Base-by-base conservation (phyloP, 2,113 vertebrate species). In the Rhegmatorhina hoffmannsi region DNA sequence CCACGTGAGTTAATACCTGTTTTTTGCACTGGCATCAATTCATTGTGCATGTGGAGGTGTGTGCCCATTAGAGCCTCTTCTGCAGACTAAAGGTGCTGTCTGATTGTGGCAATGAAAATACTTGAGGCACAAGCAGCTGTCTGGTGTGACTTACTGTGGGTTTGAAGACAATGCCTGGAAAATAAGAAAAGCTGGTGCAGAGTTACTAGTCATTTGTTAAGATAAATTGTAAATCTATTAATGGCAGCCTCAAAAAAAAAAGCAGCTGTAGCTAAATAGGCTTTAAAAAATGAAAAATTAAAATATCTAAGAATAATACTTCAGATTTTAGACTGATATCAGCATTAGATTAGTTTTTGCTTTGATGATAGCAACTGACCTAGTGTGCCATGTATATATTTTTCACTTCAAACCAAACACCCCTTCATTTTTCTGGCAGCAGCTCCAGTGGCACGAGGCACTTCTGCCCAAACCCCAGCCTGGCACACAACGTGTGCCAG, bases 341-440 rank as follows among this genome's bases (percentile, higher is more conserved):
- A 81, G 14, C 28, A 13, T 81, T 59, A 64, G 29, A 67, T 77
- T 70, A 36, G 6, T 21, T 49, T 96, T 88, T 90, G 23, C 66
- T 58, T 94, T 91, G 75, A 67, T 55, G 36, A 24, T 82, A 93
- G 93, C 84, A 88, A 80, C 92, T 92, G 75, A 69, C 62, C 91
- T 94, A 89, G 90, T 94, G 93, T 93, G 86, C 91, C 88, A 26
- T 47, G 53, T 96, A 52, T 94, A 47, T n/a, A 75, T 95, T 97
- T 97, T 96, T 96, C 96, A 96, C 87, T 96, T 87, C 80, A 91
- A 96, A 97, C 88, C 95, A 97, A 98, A 96, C 86, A 83, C 43
- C 62, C 55, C 78, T 97, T 96, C 64, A 83, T 97, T 84, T 95
- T 95, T 90, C 40, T 87, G 3, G 50, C 75, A 92, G 74, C 77